Base-by-base conservation (phyloP, 2,888 invertebrate genomes). In the Andrena flavipes region DNA sequence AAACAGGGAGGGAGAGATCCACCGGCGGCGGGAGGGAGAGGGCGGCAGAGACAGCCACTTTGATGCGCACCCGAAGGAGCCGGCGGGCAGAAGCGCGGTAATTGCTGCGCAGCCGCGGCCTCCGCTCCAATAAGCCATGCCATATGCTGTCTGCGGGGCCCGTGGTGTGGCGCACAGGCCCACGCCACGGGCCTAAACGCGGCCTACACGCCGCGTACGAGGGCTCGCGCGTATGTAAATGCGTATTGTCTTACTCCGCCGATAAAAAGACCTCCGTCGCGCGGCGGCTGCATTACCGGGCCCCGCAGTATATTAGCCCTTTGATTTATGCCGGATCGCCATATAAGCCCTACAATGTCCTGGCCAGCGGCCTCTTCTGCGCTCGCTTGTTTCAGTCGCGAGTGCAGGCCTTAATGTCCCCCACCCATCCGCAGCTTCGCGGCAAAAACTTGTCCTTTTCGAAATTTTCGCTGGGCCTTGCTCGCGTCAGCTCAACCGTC, bases 281-380 rank as follows among this genome's bases (percentile, higher is more conserved):
- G 85, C 81, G 87, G 86, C 87, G 91, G 91, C 90, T 90, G 91
- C 91, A 91, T 92, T 92, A 91, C 91, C 90, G 89, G 84, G 65
- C 82, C 86, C 86, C 85, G 90, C 89, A 90, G 91, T 92, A 91
- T 93, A 93, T 93, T 93, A 93, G 92, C 91, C 90, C 92, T 93
- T 93, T 93, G 93, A 93, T 93, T 93, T 93, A 93, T 93, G 89
- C 91, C 90, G 91, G 90, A 91, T 92, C 89, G 89, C 92, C 92
- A 92, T 93, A 92, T 93, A 92, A 91, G 92, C 90, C 88, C 90
- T 90, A 91, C 92, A 92, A 91, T 90, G 91, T 91, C 90, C 87
- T 77, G 85, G 78, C 85, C 68, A 51, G n/a, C 73, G 26, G 59
- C 16, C 64, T 35, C 65, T 56, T 59, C 64, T 65, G 60, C 77